Base-by-base conservation (phyloP, 2,888 invertebrate genomes). In the Acleris sparsana region DNA sequence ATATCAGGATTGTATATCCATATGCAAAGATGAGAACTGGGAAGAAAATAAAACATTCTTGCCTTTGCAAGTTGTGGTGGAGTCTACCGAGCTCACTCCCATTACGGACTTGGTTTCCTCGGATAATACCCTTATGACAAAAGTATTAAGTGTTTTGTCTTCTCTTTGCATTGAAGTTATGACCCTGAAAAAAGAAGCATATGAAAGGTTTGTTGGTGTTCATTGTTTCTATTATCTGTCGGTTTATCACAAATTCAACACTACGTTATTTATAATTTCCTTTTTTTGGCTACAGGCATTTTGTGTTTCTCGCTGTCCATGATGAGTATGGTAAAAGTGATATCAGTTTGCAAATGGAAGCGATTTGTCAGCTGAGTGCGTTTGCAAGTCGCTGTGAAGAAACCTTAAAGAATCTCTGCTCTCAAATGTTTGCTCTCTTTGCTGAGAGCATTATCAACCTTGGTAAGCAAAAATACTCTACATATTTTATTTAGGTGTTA, bases 91-190 rank as follows among this genome's bases (percentile, higher is more conserved):
- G 85, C 93, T 94, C 71, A 90, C 95, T 16, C 91, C 94, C 5
- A 83, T 97, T 43, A 87, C 96, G 43, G 94, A 96, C 71, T 84
- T 98, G 68, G 94, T 97, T 13, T 95, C 96, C 71, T 97, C 97
- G 25, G 97, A 98, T 85, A 97, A 97, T 80, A 96, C 96, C 79
- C 89, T 95, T 57, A 93, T 98, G 75, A 96, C 96, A 44, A 96
- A 96, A 88, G 94, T 97, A 53, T 89, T 98, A 9, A 94, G 96
- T 51, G 96, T 97, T 0, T 94, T 98, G 67, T 95, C 96, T 17
- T 94, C 96, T 9, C 89, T 97, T 2, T 97, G 97, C 84, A 93
- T 94, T 73, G 98, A 98, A 91, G 94, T 97, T 67, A 89, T 94
- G 62, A 82, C 93, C 61, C 89, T 98, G 17, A 94, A 94, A 74